These are phyloP conservation scores for Calameuta pallipes DNA, from an alignment of 2,888 invertebrate species.

Conservation along the genomic window DNA sequence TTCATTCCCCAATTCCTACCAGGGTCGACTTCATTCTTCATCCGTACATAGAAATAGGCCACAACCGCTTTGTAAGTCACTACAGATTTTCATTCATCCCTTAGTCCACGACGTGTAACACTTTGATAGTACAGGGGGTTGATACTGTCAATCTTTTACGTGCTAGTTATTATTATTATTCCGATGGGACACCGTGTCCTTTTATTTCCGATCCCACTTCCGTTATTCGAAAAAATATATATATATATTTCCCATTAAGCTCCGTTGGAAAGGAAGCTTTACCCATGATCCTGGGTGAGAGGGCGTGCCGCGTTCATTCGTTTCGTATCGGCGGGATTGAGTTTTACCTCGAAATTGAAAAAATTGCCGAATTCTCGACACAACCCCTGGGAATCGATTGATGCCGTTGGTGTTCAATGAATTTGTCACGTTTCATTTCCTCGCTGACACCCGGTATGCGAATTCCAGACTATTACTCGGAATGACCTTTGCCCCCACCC, in stretches of 20 bases:
- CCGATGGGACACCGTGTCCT: background rate
- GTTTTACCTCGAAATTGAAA: constrained; percentile 20
- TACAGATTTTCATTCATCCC: constrained; percentile 25
- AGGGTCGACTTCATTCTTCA: background rate
- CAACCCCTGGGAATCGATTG: background rate
- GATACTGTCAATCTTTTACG: background rate
- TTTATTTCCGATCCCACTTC: background rate
- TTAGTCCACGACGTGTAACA: background rate
- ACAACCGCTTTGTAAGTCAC: constrained; percentile 16
- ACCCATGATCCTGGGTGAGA: background rate
- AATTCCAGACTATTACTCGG: background rate
- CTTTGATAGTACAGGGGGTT: background rate
- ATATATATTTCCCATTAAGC: background rate
- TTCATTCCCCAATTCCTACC: constrained; percentile 3
- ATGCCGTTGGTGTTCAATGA: background rate
- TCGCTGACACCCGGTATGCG: background rate
- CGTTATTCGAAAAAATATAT: background rate
- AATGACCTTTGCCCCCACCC: background rate
- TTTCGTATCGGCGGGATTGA: background rate
- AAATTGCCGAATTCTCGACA: constrained; percentile 18
- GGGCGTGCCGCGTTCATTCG: no score
- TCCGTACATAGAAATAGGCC: background rate
- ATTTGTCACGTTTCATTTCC: background rate
- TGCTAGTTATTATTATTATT: background rate
- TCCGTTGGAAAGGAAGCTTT: background rate